Evolutionary conservation across 2,888 invertebrate species (phyloP).

Genomic region (Dugesia japonica): DNA sequence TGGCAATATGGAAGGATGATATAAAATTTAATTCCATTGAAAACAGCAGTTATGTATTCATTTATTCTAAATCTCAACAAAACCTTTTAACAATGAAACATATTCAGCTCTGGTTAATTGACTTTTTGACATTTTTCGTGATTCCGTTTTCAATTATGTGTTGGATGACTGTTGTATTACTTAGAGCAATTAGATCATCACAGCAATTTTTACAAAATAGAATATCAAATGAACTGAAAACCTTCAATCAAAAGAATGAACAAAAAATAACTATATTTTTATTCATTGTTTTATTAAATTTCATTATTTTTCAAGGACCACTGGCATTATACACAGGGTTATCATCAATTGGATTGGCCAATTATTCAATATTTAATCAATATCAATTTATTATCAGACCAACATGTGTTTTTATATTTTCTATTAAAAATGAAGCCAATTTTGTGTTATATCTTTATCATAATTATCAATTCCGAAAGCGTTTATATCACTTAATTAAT

Average conservation of each 20-base stretch:
- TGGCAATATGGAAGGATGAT: constrained; percentile 1
- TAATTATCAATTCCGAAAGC: background rate
- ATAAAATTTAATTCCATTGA: background rate
- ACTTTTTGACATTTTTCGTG: constrained; percentile 24
- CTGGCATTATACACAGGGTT: background rate
- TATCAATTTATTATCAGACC: background rate
- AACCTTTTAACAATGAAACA: background rate
- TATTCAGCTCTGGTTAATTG: constrained; percentile 12
- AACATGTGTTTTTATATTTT: background rate
- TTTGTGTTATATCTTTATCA: background rate
- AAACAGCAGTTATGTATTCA: background rate
- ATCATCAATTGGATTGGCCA: background rate
- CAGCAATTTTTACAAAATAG: background rate
- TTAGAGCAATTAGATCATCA: background rate
- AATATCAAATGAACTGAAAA: background rate
- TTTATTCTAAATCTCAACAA: background rate
- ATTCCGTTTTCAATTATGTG: constrained; percentile 1
- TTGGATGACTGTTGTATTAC: background rate
- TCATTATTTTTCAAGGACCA: background rate
- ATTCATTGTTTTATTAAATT: constrained; percentile 1
- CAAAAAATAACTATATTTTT: background rate
- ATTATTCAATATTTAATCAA: background rate
- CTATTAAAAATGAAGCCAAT: background rate
- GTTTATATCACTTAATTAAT: background rate
- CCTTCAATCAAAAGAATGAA: background rate